phyloP scores from a whole-genome alignment of 2,113 vertebrate genomes.

The Amphiprion percula region DNA sequence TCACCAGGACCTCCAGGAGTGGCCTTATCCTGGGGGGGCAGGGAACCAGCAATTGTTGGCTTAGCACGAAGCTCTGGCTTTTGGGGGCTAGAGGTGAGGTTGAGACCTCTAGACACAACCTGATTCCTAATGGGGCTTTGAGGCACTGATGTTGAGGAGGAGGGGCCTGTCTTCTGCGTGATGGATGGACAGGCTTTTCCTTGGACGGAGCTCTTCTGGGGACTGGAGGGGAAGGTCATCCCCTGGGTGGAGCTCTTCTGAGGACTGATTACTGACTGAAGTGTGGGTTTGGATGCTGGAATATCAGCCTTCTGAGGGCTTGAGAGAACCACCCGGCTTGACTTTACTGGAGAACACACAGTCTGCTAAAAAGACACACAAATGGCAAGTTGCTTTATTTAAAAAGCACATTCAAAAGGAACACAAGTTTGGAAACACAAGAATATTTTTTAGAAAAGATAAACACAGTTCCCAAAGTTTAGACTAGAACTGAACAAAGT shows the following conservation, averaged over 20 bases:
- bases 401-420: neutral
- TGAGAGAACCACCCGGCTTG: conserved; percentile 43
- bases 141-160: conserved; percentile 24
- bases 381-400: neutral
- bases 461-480: too few relatives aligned
- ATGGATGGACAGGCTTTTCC: neutral
- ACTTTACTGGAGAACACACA: conserved; percentile 61
- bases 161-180: conserved; percentile 29
- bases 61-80: conserved; percentile 66
- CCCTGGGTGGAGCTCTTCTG: conserved; percentile 61
- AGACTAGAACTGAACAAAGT: too few relatives aligned
- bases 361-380: conserved; percentile 32
- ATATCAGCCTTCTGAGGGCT: conserved; percentile 73
- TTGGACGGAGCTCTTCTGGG: conserved; percentile 57
- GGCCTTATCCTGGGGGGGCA: conserved; percentile 74
- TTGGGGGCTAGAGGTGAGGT: conserved; percentile 59
- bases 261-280: conserved; percentile 27
- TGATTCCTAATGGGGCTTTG: conserved; percentile 55
- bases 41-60: conserved; percentile 47
- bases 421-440: too few relatives aligned
- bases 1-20: conserved; percentile 85
- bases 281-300: conserved; percentile 39
- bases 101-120: conserved; percentile 19
- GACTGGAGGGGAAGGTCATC: neutral
- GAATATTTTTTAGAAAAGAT: too few relatives aligned